Conservation (phyloP, 2,113 vertebrate species). For the Brachypodius melanocephalos region DNA sequence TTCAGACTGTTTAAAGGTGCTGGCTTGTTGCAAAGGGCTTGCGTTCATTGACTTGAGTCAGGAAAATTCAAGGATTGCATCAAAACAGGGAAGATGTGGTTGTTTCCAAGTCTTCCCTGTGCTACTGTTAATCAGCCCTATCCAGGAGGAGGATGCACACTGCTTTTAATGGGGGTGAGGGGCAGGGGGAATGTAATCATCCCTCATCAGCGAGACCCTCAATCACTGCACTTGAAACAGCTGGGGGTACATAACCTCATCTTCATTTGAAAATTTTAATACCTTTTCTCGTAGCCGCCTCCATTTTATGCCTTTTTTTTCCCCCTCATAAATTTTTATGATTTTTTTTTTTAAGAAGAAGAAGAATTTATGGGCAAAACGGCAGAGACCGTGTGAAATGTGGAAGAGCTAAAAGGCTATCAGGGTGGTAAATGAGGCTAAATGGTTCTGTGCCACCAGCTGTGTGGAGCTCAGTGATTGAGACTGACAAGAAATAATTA, state of each 20-base stretch:
- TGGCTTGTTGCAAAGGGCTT: neutral
- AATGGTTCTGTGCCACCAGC: slow-evolving; percentile 59
- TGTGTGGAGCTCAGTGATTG: slow-evolving; percentile 63
- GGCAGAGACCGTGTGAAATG: slow-evolving; percentile 42
- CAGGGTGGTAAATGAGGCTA: slow-evolving; percentile 62
- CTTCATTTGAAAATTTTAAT: slow-evolving; percentile 41
- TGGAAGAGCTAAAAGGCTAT: slow-evolving; percentile 55
- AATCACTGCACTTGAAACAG: slow-evolving; percentile 59
- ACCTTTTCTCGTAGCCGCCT: neutral
- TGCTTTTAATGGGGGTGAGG: neutral
- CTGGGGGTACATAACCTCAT: slow-evolving; percentile 39
- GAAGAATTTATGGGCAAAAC: slow-evolving; percentile 7
- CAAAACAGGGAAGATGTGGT: neutral
- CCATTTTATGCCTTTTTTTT: neutral
- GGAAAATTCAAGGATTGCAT: neutral
- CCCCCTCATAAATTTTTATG: slow-evolving; percentile 50
- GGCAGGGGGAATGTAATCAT: slow-evolving; percentile 43
- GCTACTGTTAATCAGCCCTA: slow-evolving; percentile 10
- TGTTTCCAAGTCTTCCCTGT: neutral
- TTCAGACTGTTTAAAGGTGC: neutral
- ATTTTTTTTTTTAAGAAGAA: neutral
- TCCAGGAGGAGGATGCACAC: neutral
- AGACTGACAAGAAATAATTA: slow-evolving; percentile 62
- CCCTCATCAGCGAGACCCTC: slow-evolving; percentile 60
- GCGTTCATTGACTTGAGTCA: neutral